Evolutionary conservation across 2,113 vertebrate species (phyloP).

Genomic region (Takifugu bimaculatus): DNA sequence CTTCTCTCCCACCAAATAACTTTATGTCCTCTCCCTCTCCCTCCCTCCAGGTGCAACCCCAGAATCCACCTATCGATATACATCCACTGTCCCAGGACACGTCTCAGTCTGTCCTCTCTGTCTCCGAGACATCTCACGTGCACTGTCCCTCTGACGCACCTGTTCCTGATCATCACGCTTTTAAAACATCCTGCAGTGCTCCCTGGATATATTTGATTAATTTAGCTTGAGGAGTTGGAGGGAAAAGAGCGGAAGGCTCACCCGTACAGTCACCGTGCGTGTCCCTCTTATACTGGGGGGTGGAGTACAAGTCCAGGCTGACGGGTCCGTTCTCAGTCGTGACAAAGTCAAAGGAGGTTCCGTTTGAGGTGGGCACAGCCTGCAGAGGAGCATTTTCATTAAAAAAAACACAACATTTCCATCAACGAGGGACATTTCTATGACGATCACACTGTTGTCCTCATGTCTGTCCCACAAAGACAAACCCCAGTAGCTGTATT

Average conservation of each 20-base stretch:
- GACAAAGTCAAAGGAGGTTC: slow-evolving; percentile 87
- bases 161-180: too few relatives aligned
- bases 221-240: background rate
- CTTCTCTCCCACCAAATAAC: too few relatives aligned
- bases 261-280: slow-evolving; percentile 69
- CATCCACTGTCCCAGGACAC: too few relatives aligned
- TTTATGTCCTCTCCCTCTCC: background rate
- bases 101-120: too few relatives aligned
- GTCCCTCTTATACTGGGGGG: slow-evolving; percentile 89
- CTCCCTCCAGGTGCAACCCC: too few relatives aligned
- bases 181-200: too few relatives aligned
- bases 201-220: background rate
- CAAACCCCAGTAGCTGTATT: slow-evolving; percentile 20
- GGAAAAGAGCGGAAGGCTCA: slow-evolving; percentile 46
- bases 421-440: background rate
- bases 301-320: slow-evolving; percentile 86
- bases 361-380: slow-evolving; percentile 86
- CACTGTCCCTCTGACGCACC: too few relatives aligned
- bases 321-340: slow-evolving; percentile 85
- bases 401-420: background rate
- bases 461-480: slow-evolving; percentile 31
- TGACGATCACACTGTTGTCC: background rate
- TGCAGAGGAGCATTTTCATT: slow-evolving; percentile 48
- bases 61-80: too few relatives aligned
- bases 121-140: too few relatives aligned